Evolutionary conservation across 1,140 invertebrate genomes (phyloP).

Genomic region (Brachionus plicatilis): DNA sequence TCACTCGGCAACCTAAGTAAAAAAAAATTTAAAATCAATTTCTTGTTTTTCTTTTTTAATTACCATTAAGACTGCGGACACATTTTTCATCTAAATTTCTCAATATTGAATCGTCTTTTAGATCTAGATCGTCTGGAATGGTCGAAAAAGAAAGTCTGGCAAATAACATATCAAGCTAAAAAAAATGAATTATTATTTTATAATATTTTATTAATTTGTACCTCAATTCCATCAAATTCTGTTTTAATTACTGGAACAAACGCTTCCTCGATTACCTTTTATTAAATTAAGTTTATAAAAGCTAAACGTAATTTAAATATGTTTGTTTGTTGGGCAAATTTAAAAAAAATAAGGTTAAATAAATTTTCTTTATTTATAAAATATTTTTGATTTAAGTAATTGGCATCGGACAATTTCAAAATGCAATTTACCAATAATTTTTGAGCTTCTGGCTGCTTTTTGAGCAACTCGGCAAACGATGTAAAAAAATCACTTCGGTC

Average conservation of each 20-base stretch:
- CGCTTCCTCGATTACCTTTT: conserved; percentile 72
- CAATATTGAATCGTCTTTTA: conserved; percentile 80
- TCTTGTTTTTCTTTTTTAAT: not conserved
- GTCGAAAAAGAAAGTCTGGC: conserved; percentile 84
- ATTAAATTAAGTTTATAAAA: not conserved
- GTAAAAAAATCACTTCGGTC: conserved; percentile 87
- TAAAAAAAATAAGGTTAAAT: not conserved
- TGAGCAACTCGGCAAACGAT: conserved; percentile 84
- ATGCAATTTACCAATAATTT: conserved; percentile 59
- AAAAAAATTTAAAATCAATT: not conserved
- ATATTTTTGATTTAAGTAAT: not conserved
- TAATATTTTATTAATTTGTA: not conserved
- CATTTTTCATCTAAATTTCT: conserved; percentile 94
- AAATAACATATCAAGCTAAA: conserved; percentile 85
- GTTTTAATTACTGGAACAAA: conserved; percentile 99
- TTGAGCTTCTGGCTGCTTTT: conserved; percentile 76
- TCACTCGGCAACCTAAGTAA: conserved; percentile 72
- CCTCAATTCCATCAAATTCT: conserved; percentile 93
- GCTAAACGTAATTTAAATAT: not conserved
- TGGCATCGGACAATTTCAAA: not conserved
- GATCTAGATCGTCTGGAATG: conserved; percentile 75
- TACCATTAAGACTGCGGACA: conserved; percentile 85
- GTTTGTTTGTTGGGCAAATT: not conserved
- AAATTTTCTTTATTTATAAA: conserved; percentile 31
- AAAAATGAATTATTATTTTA: not conserved